phyloP scores from a whole-genome alignment of 2,888 invertebrate species.

The Eutolmus rufibarbis region DNA sequence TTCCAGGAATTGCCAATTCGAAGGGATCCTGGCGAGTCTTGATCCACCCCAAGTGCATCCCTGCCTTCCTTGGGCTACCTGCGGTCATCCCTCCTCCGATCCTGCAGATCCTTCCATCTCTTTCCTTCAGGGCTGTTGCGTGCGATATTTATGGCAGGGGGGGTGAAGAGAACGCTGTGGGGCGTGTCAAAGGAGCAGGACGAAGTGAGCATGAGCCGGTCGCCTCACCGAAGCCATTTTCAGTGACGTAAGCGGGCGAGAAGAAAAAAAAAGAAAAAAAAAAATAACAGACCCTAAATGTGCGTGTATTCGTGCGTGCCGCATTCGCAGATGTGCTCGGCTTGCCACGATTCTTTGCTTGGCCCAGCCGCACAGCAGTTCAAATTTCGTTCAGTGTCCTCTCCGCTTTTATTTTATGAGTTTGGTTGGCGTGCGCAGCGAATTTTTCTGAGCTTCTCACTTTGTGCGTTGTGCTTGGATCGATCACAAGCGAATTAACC shows the following conservation, averaged over 20 bases:
- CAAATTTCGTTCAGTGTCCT: neutral
- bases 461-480: neutral
- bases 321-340: conserved; percentile 6
- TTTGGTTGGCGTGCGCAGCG: conserved; percentile 8
- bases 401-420: neutral
- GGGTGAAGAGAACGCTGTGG: neutral
- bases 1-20: neutral
- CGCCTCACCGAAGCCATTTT: neutral
- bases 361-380: neutral
- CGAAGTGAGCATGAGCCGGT: neutral
- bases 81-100: neutral
- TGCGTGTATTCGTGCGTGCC: neutral
- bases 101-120: neutral
- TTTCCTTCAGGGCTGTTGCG: neutral
- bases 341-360: neutral
- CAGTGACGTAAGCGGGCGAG: neutral
- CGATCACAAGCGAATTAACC: neutral
- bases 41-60: neutral
- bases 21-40: neutral
- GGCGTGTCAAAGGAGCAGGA: neutral
- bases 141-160: neutral
- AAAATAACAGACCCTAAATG: neutral
- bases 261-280: neutral
- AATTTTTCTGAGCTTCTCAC: neutral
- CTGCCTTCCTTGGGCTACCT: neutral